Percentiles rank a stretch among this genome's conserved stretches.
phyloP scores from a whole-genome alignment of 2,888 invertebrate genomes.

The Amphipoea oculea region DNA sequence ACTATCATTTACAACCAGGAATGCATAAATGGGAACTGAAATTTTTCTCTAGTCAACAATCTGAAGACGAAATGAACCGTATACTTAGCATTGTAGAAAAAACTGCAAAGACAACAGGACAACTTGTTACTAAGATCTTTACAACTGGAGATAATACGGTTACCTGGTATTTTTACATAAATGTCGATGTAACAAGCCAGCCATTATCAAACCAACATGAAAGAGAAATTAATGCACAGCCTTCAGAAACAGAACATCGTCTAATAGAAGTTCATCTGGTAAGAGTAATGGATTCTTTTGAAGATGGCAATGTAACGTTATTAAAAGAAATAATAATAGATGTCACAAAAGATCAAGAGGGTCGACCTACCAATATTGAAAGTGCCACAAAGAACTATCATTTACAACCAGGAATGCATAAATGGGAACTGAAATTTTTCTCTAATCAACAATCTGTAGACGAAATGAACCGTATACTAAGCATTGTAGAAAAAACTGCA shows the following conservation, averaged over 20 bases:
- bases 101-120: slow-evolving; percentile 6
- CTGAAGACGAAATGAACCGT: not conserved
- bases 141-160: not conserved
- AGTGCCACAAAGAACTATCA: not conserved
- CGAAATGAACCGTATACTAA: not conserved
- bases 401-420: slow-evolving; percentile 17
- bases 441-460: not conserved
- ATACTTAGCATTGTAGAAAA: not conserved
- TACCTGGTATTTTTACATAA: not conserved
- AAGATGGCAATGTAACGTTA: not conserved
- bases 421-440: not conserved
- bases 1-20: not conserved
- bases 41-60: not conserved
- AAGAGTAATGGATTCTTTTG: not conserved
- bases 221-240: not conserved
- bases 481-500: slow-evolving; percentile 5
- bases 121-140: not conserved
- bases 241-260: not conserved
- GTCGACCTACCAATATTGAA: not conserved
- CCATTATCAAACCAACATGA: not conserved
- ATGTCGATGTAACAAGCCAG: not conserved
- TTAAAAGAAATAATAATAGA: not conserved
- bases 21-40: slow-evolving; percentile 33
- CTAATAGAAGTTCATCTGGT: not conserved
- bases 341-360: not conserved